phyloP scores from a whole-genome alignment of 92 coral and sea anemone species.

The Montipora capitata region DNA sequence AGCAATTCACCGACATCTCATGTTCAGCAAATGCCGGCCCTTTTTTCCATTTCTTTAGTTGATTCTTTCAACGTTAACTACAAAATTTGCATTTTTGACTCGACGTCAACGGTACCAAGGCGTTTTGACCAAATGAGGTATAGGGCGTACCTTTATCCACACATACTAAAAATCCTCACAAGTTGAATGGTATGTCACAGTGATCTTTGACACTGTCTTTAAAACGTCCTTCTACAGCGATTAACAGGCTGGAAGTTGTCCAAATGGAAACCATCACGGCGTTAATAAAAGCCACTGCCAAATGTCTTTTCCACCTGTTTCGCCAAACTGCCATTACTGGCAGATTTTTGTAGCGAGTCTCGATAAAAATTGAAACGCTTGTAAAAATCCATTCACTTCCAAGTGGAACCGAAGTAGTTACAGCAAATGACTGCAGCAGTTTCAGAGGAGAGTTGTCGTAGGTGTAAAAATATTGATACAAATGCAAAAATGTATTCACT shows the following conservation, averaged over 20 bases:
- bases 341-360: conserved; percentile 23
- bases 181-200: neutral
- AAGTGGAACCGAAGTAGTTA: conserved; percentile 2
- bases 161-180: neutral
- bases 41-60: too few species aligned
- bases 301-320: neutral
- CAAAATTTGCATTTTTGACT: too few species aligned
- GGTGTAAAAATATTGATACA: conserved; percentile 11
- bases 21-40: too few species aligned
- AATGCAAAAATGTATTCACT: conserved; percentile 3
- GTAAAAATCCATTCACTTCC: conserved; percentile 23
- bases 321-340: neutral
- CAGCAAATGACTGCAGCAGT: neutral
- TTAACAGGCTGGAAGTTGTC: neutral
- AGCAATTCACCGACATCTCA: too few species aligned
- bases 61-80: too few species aligned
- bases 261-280: neutral
- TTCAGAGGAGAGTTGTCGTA: neutral
- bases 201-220: neutral
- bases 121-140: too few species aligned
- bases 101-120: too few species aligned
- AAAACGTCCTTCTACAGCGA: neutral
- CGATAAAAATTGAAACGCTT: conserved; percentile 2
- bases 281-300: neutral
- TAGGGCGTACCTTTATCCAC: too few species aligned